Conservation (phyloP, 2,797 vertebrate species). For the Sebastes jordani region DNA sequence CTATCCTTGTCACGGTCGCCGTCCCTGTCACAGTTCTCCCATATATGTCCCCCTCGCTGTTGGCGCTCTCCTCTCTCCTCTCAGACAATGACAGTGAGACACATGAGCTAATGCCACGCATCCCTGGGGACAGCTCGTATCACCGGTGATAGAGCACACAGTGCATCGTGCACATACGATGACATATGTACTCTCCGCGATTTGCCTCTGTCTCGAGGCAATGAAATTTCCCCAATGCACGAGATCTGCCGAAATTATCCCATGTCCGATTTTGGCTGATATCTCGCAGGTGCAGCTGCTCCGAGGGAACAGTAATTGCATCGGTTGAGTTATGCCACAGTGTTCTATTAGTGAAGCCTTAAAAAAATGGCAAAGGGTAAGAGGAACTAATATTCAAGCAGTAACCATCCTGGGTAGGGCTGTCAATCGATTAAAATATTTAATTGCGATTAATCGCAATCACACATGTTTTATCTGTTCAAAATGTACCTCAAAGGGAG, state of each 20-base stretch:
- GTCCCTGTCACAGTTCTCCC: conserved; percentile 6
- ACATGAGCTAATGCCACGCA: conserved; percentile 10
- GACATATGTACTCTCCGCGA: not conserved
- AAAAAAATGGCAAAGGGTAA: not conserved
- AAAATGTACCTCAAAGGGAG: no score
- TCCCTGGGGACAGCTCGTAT: conserved; percentile 23
- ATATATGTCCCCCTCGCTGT: not conserved
- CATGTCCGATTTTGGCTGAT: conserved; percentile 6
- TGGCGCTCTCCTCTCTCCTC: conserved; percentile 5
- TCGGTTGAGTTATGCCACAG: conserved; percentile 5
- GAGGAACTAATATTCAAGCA: not conserved
- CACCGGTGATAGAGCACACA: not conserved
- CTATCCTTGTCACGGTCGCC: not conserved
- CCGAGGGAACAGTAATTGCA: conserved; percentile 4
- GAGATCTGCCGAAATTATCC: conserved; percentile 11
- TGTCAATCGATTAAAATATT: no score
- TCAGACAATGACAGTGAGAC: conserved; percentile 42
- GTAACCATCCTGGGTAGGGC: not conserved
- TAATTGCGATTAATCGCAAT: no score
- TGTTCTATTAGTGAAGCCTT: not conserved
- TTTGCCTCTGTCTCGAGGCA: not conserved
- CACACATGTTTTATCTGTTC: no score
- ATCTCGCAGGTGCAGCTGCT: conserved; percentile 15
- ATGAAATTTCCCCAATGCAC: not conserved
- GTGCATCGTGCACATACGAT: not conserved